Percentiles rank a stretch among this genome's conserved stretches.
Conservation (phyloP, 2,113 vertebrate species). For the Sardina pilchardus region DNA sequence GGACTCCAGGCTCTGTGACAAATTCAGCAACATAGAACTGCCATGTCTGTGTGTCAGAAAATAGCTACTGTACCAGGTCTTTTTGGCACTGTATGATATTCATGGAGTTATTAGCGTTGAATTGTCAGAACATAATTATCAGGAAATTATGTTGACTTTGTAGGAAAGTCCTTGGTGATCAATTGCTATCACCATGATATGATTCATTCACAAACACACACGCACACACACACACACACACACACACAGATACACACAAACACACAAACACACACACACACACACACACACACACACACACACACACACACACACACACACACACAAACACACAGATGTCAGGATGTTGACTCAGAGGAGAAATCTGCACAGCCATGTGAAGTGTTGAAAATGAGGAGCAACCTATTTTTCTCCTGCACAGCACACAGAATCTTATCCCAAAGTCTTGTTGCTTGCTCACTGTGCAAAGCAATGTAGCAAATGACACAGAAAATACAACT, state of each 20-base stretch:
- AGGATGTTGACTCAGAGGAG: background rate
- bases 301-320: conserved; percentile 10
- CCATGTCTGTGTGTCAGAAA: background rate
- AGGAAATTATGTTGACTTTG: background rate
- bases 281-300: conserved; percentile 13
- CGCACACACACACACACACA: background rate
- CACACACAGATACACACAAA: background rate
- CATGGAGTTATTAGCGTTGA: background rate
- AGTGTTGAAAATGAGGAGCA: background rate
- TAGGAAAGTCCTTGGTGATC: background rate
- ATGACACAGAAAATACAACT: conserved; percentile 8
- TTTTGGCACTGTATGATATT: background rate
- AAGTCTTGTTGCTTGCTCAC: background rate
- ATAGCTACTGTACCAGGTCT: background rate
- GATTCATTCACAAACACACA: background rate
- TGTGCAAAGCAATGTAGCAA: background rate
- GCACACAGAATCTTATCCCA: background rate
- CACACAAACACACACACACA: background rate
- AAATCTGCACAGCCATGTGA: background rate
- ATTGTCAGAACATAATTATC: too few species aligned
- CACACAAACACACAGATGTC: conserved; percentile 46
- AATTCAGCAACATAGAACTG: background rate
- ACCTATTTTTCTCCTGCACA: background rate
- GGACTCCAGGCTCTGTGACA: background rate
- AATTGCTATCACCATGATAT: background rate